Evolutionary conservation across 2,888 invertebrate genomes (phyloP).

Genomic region (Amphimallon solstitiale): DNA sequence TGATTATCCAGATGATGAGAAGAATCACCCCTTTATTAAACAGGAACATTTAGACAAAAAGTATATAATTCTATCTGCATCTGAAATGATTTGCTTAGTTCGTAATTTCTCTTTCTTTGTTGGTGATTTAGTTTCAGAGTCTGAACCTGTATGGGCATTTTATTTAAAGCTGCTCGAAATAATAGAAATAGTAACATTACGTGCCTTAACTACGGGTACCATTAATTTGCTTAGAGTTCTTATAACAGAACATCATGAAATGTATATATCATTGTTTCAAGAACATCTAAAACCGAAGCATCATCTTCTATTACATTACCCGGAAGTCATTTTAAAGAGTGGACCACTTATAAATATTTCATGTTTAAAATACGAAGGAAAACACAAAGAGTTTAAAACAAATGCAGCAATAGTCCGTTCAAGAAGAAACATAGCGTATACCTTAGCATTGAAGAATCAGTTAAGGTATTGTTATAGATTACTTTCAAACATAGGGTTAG

Average conservation of each 20-base stretch:
- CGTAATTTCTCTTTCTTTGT: constrained; percentile 46
- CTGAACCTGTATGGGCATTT: constrained; percentile 42
- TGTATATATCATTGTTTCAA: constrained; percentile 37
- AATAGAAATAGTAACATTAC: constrained; percentile 31
- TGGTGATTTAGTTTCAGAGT: constrained; percentile 42
- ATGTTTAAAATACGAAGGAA: constrained; percentile 40
- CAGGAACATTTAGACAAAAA: constrained; percentile 44
- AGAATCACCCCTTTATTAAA: too few species aligned
- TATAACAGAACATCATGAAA: constrained; percentile 36
- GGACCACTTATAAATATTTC: constrained; percentile 35
- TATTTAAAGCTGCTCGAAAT: constrained; percentile 41
- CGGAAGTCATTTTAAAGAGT: constrained; percentile 28
- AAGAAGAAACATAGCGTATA: constrained; percentile 35
- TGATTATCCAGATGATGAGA: too few species aligned
- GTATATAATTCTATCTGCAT: constrained; percentile 46
- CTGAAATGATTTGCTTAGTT: constrained; percentile 46
- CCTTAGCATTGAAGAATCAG: constrained; percentile 38
- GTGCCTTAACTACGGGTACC: constrained; percentile 1
- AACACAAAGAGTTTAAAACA: constrained; percentile 40
- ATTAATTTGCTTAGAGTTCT: constrained; percentile 32
- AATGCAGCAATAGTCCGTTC: constrained; percentile 12
- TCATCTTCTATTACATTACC: constrained; percentile 34
- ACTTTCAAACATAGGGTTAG: constrained; percentile 32
- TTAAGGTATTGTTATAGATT: constrained; percentile 38
- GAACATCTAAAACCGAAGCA: constrained; percentile 35